These are phyloP conservation scores for Scaptomyza caliginosa DNA, from an alignment of 2,888 invertebrate species.

Conservation along the genomic window DNA sequence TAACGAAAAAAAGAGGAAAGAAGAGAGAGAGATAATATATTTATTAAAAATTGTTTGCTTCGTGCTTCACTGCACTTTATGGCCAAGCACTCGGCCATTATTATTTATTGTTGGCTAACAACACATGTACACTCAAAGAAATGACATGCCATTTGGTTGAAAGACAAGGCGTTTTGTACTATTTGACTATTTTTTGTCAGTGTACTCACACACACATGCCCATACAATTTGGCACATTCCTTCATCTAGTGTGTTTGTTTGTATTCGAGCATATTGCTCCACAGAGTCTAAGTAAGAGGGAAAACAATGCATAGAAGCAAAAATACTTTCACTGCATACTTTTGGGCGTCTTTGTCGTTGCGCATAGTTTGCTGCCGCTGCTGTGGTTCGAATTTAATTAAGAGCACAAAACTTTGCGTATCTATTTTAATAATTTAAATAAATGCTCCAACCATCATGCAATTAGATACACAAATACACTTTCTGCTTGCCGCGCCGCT, in stretches of 20 bases:
- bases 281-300: background rate
- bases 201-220: background rate
- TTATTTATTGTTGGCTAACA: conserved; percentile 54
- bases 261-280: conserved; percentile 12
- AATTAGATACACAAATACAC: conserved; percentile 24
- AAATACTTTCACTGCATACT: conserved; percentile 40
- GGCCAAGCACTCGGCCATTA: conserved; percentile 38
- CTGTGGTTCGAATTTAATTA: conserved; percentile 57
- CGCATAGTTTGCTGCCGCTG: conserved; percentile 24
- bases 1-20: too few relatives aligned
- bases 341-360: conserved; percentile 25
- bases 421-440: conserved; percentile 64
- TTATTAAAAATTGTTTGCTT: conserved; percentile 71
- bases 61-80: conserved; percentile 55
- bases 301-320: conserved; percentile 13
- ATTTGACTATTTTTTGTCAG: background rate
- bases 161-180: too few relatives aligned
- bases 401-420: conserved; percentile 25
- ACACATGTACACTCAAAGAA: conserved; percentile 11
- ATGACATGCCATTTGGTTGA: background rate
- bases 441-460: conserved; percentile 14
- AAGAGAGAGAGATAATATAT: conserved; percentile 54
- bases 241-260: background rate
- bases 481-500: conserved; percentile 20
- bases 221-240: conserved; percentile 12